These are phyloP conservation scores for Ceratina australensis DNA, from an alignment of 1,140 invertebrate species.

Conservation along the genomic window DNA sequence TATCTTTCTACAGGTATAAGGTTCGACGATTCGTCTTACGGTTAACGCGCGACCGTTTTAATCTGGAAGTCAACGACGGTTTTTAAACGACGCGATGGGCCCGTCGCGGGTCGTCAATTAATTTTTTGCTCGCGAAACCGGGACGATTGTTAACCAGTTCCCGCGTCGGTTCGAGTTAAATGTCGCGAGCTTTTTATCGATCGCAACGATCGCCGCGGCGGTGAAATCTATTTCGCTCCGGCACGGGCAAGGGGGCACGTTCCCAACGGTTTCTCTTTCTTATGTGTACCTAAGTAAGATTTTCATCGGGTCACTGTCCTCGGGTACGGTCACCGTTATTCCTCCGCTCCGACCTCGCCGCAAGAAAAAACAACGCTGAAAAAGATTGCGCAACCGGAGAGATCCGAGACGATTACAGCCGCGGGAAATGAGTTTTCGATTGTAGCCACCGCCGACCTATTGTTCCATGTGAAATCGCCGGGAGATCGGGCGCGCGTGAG, in stretches of 20 bases:
- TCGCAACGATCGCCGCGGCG: constrained; percentile 24
- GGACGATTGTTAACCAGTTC: constrained; percentile 13
- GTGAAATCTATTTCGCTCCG: constrained; percentile 62
- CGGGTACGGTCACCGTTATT: constrained; percentile 58
- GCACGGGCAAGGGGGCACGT: constrained; percentile 28
- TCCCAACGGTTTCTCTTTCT: constrained; percentile 63
- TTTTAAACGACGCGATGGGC: no score
- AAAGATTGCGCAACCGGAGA: constrained; percentile 9
- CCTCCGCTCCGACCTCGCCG: constrained; percentile 55
- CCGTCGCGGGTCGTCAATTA: no score
- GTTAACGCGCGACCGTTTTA: no score
- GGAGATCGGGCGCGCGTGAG: neutral
- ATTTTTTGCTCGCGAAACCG: neutral
- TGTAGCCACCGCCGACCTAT: neutral
- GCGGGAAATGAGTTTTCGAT: constrained; percentile 5
- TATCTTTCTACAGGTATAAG: constrained; percentile 2
- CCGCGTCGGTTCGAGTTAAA: constrained; percentile 27
- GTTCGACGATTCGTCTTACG: no score
- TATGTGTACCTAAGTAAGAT: constrained; percentile 54
- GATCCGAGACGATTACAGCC: constrained; percentile 2
- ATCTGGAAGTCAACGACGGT: no score
- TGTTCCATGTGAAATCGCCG: neutral
- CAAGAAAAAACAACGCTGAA: constrained; percentile 47
- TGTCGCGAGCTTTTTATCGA: constrained; percentile 48
- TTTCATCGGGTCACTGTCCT: constrained; percentile 68